Evolutionary conservation across 2,797 vertebrate species (phyloP), one percentile per base, ranked within the genome.

Genomic region (Crypturellus tataupa): DNA sequence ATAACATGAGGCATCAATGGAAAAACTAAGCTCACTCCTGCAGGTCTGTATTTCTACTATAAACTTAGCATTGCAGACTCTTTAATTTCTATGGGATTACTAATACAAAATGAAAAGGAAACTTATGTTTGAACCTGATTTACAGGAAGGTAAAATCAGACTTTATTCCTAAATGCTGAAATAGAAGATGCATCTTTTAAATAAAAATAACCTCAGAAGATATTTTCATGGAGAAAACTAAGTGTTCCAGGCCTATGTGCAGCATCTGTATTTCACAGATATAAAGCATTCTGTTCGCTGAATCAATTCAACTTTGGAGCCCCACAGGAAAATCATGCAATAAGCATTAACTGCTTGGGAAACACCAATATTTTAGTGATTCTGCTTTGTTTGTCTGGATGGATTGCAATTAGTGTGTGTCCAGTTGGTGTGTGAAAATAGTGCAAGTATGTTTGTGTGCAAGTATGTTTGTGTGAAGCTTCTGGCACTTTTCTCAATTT

Each of bases 191-290:
- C 17, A 40, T 29, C 14, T 67, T 83, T 85, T 56, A 71, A 87
- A 68, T 49, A 65, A 35, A 76, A 67, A 8, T 14, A 70, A 1
- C 37, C 11, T 73, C 13, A 85, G 39, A 89, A 85, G 35, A 58
- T 14, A 80, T 86, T 49, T 83, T 90, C 24, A 4, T 78, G n/a
- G 78, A 76, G 23, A 86, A 96, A 90, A 78, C 18, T 35, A 75
- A 33, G n/a, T 55, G 25, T 29, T 40, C 9, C 7, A 46, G 17
- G 3, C 46, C 24, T 68, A 15, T 70, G 42, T 92, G 13, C 13
- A 78, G 15, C 27, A 44, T 40, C 14, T 84, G 17, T 23, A 68
- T 24, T 59, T 90, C 35, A 81, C 3, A n/a, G 44, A 58, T 29
- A 2, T 27, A 56, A 6, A 71, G 3, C 63, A n/a, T 55, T 56